phyloP scores from a whole-genome alignment of 92 coral and sea anemone species.

The Phenganax stokvisi region DNA sequence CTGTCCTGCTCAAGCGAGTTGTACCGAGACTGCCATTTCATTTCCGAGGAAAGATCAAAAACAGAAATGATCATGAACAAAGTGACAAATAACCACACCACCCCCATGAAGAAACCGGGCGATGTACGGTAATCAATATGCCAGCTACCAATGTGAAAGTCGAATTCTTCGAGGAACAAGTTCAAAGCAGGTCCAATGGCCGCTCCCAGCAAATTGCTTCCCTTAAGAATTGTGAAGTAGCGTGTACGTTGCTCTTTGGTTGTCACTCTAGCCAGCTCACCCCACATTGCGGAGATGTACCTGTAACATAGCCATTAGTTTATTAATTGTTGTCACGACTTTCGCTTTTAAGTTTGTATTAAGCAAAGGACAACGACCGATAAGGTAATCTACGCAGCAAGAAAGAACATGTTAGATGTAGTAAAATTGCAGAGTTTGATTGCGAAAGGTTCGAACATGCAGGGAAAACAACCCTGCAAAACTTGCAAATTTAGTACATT shows the following conservation, averaged over 20 bases:
- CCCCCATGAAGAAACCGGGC: constrained; percentile 32
- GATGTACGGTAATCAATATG: constrained; percentile 34
- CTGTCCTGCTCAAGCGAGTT: neutral
- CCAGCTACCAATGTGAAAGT: constrained; percentile 31
- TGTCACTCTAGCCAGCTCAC: constrained; percentile 26
- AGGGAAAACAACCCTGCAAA: too few relatives aligned
- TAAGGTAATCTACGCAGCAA: too few relatives aligned
- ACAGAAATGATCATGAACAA: constrained; percentile 16
- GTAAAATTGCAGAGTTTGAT: too few relatives aligned
- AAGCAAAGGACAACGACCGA: too few relatives aligned
- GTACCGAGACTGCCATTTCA: neutral
- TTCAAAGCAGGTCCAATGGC: constrained; percentile 35
- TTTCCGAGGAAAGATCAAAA: constrained; percentile 26
- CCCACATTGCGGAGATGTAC: constrained; percentile 40
- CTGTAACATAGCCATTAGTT: too few relatives aligned
- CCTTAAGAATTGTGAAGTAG: constrained; percentile 33
- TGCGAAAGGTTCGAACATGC: too few relatives aligned
- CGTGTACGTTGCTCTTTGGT: constrained; percentile 40
- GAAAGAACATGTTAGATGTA: too few relatives aligned
- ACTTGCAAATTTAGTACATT: too few relatives aligned
- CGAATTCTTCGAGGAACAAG: constrained; percentile 28
- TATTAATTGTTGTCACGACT: too few relatives aligned
- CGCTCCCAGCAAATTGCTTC: constrained; percentile 29
- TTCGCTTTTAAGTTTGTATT: too few relatives aligned
- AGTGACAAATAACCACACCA: constrained; percentile 28